Percentiles rank a stretch among this genome's conserved stretches.
Conservation (phyloP, 2,113 vertebrate species). For the Eublepharis macularius region DNA sequence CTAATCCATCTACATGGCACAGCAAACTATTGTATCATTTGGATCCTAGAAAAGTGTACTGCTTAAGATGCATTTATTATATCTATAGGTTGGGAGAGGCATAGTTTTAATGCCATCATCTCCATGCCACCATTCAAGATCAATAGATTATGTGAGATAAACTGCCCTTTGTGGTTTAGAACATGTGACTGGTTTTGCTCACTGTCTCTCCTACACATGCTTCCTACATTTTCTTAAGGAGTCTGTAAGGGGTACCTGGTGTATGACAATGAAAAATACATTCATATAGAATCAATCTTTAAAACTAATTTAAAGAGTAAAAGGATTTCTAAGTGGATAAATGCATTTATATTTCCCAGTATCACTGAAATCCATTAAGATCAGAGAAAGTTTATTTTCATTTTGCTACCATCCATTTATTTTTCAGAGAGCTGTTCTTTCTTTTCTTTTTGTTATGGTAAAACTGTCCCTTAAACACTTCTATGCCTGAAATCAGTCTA, state of each 20-base stretch:
- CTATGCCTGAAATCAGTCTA: neutral
- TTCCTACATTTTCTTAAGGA: neutral
- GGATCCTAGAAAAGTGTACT: no score
- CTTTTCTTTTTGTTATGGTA: slow-evolving; percentile 7
- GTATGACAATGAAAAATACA: slow-evolving; percentile 4
- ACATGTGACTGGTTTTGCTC: neutral
- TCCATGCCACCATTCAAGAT: neutral
- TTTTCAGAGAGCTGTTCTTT: neutral
- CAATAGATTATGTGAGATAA: neutral
- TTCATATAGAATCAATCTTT: slow-evolving; percentile 3
- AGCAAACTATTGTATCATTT: no score
- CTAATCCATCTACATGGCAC: no score
- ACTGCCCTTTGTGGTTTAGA: neutral
- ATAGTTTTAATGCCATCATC: no score
- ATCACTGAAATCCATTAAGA: neutral
- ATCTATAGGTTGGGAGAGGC: no score
- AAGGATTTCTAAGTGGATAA: slow-evolving; percentile 9
- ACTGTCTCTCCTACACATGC: neutral
- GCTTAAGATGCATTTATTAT: no score
- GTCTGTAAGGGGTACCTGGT: neutral
- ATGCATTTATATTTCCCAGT: neutral
- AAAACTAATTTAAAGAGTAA: slow-evolving; percentile 10
- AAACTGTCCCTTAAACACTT: neutral
- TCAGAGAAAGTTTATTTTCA: neutral
- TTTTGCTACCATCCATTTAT: neutral